These are phyloP conservation scores for Formica exsecta DNA, from an alignment of 1,140 invertebrate species.

Conservation along the genomic window DNA sequence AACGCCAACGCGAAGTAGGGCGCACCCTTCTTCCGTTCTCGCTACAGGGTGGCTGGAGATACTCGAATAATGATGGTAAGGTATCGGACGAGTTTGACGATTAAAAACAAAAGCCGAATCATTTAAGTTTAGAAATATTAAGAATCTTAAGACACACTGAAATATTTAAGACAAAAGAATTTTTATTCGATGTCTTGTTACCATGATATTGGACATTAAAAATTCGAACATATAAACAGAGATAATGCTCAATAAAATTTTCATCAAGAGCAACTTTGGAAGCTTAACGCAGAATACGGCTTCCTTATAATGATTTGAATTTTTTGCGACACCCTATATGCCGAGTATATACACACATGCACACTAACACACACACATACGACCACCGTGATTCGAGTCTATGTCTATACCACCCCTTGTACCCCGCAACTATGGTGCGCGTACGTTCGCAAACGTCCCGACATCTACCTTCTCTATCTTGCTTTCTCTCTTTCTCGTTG, in stretches of 20 bases:
- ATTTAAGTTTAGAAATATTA: neutral
- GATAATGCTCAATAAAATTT: neutral
- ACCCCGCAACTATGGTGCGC: slow-evolving; percentile 36
- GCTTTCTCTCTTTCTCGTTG: slow-evolving; percentile 43
- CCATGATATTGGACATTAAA: neutral
- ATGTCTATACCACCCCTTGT: slow-evolving; percentile 26
- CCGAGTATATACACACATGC: neutral
- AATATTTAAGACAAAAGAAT: neutral
- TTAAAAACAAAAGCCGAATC: neutral
- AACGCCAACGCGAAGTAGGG: slow-evolving; percentile 82
- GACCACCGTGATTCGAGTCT: slow-evolving; percentile 74
- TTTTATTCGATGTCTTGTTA: neutral
- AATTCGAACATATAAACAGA: neutral
- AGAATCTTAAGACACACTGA: neutral
- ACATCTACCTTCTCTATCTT: slow-evolving; percentile 58
- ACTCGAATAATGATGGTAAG: neutral
- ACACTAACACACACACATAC: slow-evolving; percentile 60
- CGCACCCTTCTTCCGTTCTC: slow-evolving; percentile 81
- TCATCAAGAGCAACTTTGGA: neutral
- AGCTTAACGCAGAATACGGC: neutral
- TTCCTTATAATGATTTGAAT: neutral
- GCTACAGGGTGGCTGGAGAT: slow-evolving; percentile 68
- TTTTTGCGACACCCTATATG: slow-evolving; percentile 21
- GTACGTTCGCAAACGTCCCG: slow-evolving; percentile 46
- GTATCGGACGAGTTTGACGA: neutral